Evolutionary conservation across 2,797 vertebrate species (phyloP).

Genomic region (Telmatherina bonti): DNA sequence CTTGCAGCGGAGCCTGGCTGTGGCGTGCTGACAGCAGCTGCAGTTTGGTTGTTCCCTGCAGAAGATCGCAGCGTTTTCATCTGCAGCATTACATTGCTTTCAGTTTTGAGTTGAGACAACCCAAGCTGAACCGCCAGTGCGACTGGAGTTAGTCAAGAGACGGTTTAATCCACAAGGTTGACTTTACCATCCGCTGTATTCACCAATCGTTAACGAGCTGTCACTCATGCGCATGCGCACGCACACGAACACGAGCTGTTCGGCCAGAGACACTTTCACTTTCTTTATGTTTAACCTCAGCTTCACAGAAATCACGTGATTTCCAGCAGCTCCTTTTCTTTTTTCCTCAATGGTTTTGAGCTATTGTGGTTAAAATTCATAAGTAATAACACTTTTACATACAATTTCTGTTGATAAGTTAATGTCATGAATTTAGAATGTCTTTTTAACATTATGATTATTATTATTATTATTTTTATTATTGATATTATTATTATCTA

Average conservation of each 20-base stretch:
- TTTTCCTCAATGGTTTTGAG: neutral
- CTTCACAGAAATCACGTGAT: conserved; percentile 1
- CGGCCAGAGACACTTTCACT: conserved; percentile 25
- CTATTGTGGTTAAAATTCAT: neutral
- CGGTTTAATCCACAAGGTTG: neutral
- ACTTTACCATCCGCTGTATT: neutral
- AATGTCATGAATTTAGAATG: too few relatives aligned
- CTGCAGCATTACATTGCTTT: neutral
- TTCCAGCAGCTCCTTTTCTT: neutral
- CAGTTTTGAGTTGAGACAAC: neutral
- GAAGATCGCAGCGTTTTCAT: neutral
- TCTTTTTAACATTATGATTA: too few relatives aligned
- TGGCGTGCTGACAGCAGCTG: neutral
- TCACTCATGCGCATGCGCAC: neutral
- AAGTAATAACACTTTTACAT: neutral
- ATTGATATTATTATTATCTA: too few relatives aligned
- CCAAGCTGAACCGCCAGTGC: neutral
- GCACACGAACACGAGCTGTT: neutral
- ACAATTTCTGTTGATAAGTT: neutral
- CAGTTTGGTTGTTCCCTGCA: neutral
- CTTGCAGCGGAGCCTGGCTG: neutral
- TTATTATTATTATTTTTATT: too few relatives aligned
- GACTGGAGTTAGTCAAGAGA: neutral
- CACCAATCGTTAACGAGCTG: neutral
- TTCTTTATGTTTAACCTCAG: conserved; percentile 29